Conservation (phyloP, 2,797 vertebrate genomes). For the Rhynchonycteris naso region DNA sequence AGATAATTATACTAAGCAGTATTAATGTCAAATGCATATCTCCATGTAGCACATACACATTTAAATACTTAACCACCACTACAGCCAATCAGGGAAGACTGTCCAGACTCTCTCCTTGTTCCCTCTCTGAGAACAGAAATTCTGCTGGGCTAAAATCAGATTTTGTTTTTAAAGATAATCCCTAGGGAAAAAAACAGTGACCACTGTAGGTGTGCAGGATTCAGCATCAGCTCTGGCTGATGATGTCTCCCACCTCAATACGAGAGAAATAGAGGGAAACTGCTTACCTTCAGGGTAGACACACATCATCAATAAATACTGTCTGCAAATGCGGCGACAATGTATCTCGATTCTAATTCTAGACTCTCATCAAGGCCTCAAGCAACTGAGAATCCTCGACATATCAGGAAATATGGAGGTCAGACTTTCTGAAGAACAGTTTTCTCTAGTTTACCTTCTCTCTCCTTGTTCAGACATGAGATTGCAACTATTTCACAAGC, state of each 20-base stretch:
- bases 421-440: background rate
- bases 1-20: background rate
- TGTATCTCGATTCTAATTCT: background rate
- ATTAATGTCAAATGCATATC: background rate
- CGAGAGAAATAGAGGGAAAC: background rate
- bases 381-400: background rate
- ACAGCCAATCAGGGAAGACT: background rate
- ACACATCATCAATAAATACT: background rate
- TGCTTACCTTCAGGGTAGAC: background rate
- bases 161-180: constrained; percentile 32
- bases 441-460: background rate
- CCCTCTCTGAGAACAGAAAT: background rate
- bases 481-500: background rate
- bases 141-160: background rate
- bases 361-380: background rate
- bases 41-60: background rate
- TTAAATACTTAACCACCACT: background rate
- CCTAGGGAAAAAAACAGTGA: background rate
- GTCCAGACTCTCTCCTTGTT: background rate
- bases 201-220: background rate
- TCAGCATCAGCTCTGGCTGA: constrained; percentile 23
- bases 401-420: background rate
- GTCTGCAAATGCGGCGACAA: background rate
- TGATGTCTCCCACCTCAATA: constrained; percentile 15
- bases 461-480: background rate